These are phyloP conservation scores for Leptopilina myrica DNA, from an alignment of 2,888 invertebrate species.

Conservation along the genomic window DNA sequence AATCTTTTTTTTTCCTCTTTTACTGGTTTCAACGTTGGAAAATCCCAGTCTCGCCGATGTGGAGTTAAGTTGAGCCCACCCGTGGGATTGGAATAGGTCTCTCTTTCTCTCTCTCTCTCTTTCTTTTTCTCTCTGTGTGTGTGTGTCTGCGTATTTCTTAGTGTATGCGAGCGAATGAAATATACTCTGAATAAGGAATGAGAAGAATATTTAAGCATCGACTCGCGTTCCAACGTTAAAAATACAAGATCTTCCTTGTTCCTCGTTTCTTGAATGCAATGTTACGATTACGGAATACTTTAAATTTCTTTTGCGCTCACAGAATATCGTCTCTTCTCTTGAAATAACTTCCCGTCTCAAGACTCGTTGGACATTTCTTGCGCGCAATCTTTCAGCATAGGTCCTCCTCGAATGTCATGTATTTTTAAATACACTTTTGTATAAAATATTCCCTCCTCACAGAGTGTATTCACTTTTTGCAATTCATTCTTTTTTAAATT, in stretches of 20 bases:
- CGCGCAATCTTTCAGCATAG: conserved; percentile 13
- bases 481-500: not conserved
- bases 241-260: conserved; percentile 38
- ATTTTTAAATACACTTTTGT: conserved; percentile 26
- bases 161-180: conserved; percentile 65
- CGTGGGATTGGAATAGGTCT: conserved; percentile 57
- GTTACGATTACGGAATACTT: conserved; percentile 37
- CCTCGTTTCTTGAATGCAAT: conserved; percentile 28
- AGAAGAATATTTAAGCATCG: conserved; percentile 70
- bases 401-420: conserved; percentile 19
- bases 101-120: no score
- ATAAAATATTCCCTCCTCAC: not conserved
- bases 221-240: conserved; percentile 37
- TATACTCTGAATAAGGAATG: conserved; percentile 74
- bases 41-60: conserved; percentile 51
- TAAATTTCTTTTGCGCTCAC: conserved; percentile 23
- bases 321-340: conserved; percentile 37
- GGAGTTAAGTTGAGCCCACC: conserved; percentile 59
- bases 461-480: no score
- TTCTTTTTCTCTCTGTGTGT: not conserved
- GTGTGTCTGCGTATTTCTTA: no score
- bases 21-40: conserved; percentile 53
- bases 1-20: conserved; percentile 44
- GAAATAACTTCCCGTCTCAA: conserved; percentile 12
- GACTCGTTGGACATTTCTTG: not conserved